These are phyloP conservation scores for Acleris laterana DNA, from an alignment of 2,888 invertebrate species.

Conservation along the genomic window DNA sequence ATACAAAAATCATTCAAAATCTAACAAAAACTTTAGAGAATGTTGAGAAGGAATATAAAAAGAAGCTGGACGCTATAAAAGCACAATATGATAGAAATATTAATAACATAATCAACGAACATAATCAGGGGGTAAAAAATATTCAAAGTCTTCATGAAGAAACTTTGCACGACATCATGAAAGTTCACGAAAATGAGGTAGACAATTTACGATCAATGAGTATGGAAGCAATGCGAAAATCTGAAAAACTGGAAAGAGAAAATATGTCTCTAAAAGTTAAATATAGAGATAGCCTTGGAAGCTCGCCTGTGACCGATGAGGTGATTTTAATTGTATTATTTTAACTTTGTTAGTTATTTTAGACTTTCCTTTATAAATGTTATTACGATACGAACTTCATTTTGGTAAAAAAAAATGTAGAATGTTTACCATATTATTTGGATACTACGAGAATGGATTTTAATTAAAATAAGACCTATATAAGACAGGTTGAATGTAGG, in stretches of 20 bases:
- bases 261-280: constrained; percentile 60
- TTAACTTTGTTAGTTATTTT: too few species aligned
- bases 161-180: constrained; percentile 72
- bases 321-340: constrained; percentile 45
- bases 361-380: too few species aligned
- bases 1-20: constrained; percentile 61
- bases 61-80: constrained; percentile 76
- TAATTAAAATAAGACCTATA: too few species aligned
- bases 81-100: constrained; percentile 82
- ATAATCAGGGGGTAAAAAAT: constrained; percentile 81
- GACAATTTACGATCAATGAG: constrained; percentile 76
- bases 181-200: constrained; percentile 80
- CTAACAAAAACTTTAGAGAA: constrained; percentile 63
- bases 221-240: constrained; percentile 74
- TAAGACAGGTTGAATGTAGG: too few species aligned
- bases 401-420: too few species aligned
- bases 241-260: constrained; percentile 72
- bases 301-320: constrained; percentile 50
- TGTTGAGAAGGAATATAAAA: constrained; percentile 68
- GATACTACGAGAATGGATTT: too few species aligned
- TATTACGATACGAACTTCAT: too few species aligned
- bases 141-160: constrained; percentile 83
- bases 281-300: constrained; percentile 42
- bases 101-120: constrained; percentile 78
- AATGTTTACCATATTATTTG: too few species aligned